Evolutionary conservation across 2,113 vertebrate genomes (phyloP), one percentile per base, ranked within the genome.

Genomic region (Sapayoa aenigma): DNA sequence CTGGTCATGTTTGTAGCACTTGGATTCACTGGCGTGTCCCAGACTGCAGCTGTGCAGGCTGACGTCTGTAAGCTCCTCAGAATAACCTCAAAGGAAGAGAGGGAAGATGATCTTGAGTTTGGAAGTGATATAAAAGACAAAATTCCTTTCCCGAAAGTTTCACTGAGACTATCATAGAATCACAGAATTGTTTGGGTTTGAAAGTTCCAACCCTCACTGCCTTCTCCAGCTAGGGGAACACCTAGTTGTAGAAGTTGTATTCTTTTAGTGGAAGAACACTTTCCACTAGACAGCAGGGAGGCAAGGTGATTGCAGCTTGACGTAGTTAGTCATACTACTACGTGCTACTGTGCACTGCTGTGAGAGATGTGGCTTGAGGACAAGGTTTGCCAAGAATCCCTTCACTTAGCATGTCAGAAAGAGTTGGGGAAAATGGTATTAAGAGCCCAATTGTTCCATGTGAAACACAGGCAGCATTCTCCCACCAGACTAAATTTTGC

Each of bases 1-100:
- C 44, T 46, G 53, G 27, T 35, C 2, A 0, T 46, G 35, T 68
- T 41, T 4, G 0, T 47, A 68, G 44, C 69, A 22, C 33, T 50
- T 75, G 49, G 31, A 14, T 63, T 83, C 49, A 31, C 52, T 56
- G 44, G 21, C 66, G 44, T 78, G 68, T 42, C 30, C 20, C 27
- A 20, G 47, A 20, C 18, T 56, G 37, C 68, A 66, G 35, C 89
- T 83, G 22, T 44, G 44, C 7, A 4, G 63, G 47, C 58, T 89
- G 83, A 66, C 62, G 67, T 23, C 44, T 67, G n/a, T 78, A 73
- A 87, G 7, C 52, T 79, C 49, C 62, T 84, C 35, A 27, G 60
- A 89, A 19, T 59, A 95, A 65, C 62, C 77, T 58, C 24, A 55
- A 82, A 53, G 41, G 12, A 66, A 73, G 37, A 85, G 25, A 44